Percentiles rank a stretch among this genome's conserved stretches.
Conservation (phyloP, 2,888 invertebrate species). For the Galeopsomyia nigrocyanea region DNA sequence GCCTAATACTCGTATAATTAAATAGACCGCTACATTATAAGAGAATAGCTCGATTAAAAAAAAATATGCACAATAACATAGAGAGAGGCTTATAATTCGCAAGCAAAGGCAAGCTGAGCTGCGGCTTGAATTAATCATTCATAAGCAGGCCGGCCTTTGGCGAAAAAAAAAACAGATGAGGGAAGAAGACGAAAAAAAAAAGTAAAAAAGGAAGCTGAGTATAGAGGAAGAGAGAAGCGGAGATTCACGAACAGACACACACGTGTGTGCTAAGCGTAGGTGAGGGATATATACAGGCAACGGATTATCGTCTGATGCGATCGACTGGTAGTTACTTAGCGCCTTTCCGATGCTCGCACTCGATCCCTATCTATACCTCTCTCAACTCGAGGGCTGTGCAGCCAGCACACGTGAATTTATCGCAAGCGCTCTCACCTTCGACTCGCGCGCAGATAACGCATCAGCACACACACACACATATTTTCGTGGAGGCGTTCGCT, state of each 20-base stretch:
- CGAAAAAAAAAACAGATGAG: neutral
- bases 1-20: too few species aligned
- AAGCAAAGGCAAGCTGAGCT: too few species aligned
- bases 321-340: slow-evolving; percentile 66
- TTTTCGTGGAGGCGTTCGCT: too few species aligned
- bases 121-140: slow-evolving; percentile 9
- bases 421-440: slow-evolving; percentile 53
- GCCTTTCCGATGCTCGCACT: slow-evolving; percentile 65
- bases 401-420: slow-evolving; percentile 62
- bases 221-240: too few species aligned
- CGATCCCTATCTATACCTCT: slow-evolving; percentile 56
- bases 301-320: slow-evolving; percentile 59
- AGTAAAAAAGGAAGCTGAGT: too few species aligned
- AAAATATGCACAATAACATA: too few species aligned
- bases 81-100: too few species aligned
- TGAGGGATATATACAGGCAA: slow-evolving; percentile 29
- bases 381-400: slow-evolving; percentile 35
- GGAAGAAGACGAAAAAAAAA: too few species aligned
- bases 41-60: too few species aligned
- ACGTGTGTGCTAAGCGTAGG: slow-evolving; percentile 12
- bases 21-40: too few species aligned
- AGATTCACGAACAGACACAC: neutral
- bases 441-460: slow-evolving; percentile 22
- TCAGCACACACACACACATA: too few species aligned
- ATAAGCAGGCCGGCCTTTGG: neutral